phyloP scores from a whole-genome alignment of 2,113 vertebrate genomes.

The western clawed frog (Xenopus tropicalis) region DNA sequence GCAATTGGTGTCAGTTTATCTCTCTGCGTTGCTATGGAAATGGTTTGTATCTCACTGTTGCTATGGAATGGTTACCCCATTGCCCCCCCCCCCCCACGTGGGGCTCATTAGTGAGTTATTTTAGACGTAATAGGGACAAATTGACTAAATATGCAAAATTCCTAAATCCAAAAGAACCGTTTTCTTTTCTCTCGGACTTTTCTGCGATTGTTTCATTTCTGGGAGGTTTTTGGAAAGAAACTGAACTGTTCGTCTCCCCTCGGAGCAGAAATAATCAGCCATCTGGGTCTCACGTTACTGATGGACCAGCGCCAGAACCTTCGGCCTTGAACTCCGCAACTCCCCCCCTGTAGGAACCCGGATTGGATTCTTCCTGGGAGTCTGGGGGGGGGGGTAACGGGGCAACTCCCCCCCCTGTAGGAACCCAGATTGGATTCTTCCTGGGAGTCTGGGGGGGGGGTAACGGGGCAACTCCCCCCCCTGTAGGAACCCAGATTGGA shows the following conservation, averaged over 20 bases:
- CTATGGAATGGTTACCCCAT: too few relatives aligned
- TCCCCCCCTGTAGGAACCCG: neutral
- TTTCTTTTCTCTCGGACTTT: slow-evolving; percentile 3
- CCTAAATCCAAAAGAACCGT: slow-evolving; percentile 12
- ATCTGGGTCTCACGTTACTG: neutral
- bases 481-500: too few relatives aligned
- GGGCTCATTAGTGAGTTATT: slow-evolving; percentile 8
- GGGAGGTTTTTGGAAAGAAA: slow-evolving; percentile 3
- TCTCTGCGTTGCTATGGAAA: too few relatives aligned
- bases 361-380: neutral
- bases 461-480: too few relatives aligned
- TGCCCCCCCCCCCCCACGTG: neutral
- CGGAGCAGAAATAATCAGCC: slow-evolving; percentile 7
- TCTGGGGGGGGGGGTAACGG: neutral
- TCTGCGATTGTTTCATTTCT: slow-evolving; percentile 2
- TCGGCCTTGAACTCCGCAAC: neutral
- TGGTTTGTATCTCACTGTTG: too few relatives aligned
- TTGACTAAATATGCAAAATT: slow-evolving; percentile 12
- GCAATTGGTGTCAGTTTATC: too few relatives aligned
- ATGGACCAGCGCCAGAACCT: neutral
- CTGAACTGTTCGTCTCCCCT: neutral
- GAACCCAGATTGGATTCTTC: too few relatives aligned
- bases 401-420: too few relatives aligned
- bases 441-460: too few relatives aligned
- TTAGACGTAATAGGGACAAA: slow-evolving; percentile 7